Evolutionary conservation across 2,797 vertebrate genomes (phyloP), one percentile per base, ranked within the genome.

Genomic region (Xiphophorus birchmanni): DNA sequence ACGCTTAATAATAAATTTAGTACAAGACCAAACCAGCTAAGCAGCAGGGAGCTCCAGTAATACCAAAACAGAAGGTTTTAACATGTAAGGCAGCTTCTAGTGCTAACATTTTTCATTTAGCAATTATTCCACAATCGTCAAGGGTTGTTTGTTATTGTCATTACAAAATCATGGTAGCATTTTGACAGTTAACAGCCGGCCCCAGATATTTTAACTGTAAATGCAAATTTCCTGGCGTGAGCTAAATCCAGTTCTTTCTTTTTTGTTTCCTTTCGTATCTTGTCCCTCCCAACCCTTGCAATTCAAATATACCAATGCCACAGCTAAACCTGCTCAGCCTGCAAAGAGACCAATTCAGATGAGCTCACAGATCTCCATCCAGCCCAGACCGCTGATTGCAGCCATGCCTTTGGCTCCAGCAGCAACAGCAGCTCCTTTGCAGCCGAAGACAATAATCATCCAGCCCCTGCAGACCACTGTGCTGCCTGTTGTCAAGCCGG

Each of bases 391-490:
- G 0, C 90, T 98, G 81, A 95, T 99, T 83, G 96, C 97, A 77
- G 95, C 97, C 29, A 85, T 97, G 84, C 96, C 97, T 42, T 91
- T 97, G 88, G 65, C 96, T 86, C 96, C 93, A 56, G 71, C 95
- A 17, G 88, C 54, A 56, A 10, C 48, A 23, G 52, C 93, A 58
- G 75, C 96, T 58, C 83, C 95, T 0, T 91, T 98, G 82, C 96
- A 97, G 81, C 85, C 97, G 17, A 99, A 98, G 94, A 96, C 97
- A 56, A 97, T 99, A 89, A 96, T 99, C 92, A 96, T 99, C 84
- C 98, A 98, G 92, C 95, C 97, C 9, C 84, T 99, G 73, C 97
- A 97, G 82, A 89, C 92, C 0, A 89, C 96, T 0, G 88, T 98
- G 50, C 76, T 98, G 82, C 95, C 96, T 0, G 72, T 97, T 85